Evolutionary conservation across 1,140 invertebrate genomes (phyloP), one percentile per base, ranked within the genome.

Genomic region (Drosophila serrata): DNA sequence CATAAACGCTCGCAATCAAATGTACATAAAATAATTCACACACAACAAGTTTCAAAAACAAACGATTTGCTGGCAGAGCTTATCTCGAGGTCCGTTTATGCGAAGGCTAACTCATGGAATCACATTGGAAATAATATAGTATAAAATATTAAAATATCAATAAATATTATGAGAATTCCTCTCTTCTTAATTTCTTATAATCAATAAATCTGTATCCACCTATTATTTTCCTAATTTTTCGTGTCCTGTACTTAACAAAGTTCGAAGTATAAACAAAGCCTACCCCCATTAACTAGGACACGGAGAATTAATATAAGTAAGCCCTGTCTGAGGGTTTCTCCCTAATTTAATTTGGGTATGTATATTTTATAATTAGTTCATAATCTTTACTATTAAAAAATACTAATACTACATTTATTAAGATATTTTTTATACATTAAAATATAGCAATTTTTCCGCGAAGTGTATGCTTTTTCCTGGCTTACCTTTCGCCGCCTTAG

Each of bases 1-100:
- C 80, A 87, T 88, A 88, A 88, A 90, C 85, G 85, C 81, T 85
- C 46, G 74, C 84, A 85, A 88, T 88, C 84, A 88, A 88, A 88
- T 90, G 82, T 79, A 85, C 84, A 85, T 88, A 81, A 88, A 88
- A 88, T 88, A 88, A 72, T 90, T 88, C 85, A 88, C 85, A 90
- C 85, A 86, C 58, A 60, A 42, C 39, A 75, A 76, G 56, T 56
- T 31, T 24, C 46, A 74, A 73, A 56, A 79, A 64, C 79, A 87
- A 88, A 77, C 82, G 70, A 84, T 87, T 87, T 87, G 75, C 48
- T 88, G 84, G 84, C 81, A 64, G 1, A 17, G 31, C 8, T 53
- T 22, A 53, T n/a, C 19, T 1, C 4, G 49, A 37, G 22, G 19
- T 22, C 3, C 4, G 49, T 53, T 35, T 53, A 87, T 88, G 84